These are phyloP conservation scores for Podarcis raffonei DNA, from an alignment of 2,113 vertebrate species.

Conservation along the genomic window DNA sequence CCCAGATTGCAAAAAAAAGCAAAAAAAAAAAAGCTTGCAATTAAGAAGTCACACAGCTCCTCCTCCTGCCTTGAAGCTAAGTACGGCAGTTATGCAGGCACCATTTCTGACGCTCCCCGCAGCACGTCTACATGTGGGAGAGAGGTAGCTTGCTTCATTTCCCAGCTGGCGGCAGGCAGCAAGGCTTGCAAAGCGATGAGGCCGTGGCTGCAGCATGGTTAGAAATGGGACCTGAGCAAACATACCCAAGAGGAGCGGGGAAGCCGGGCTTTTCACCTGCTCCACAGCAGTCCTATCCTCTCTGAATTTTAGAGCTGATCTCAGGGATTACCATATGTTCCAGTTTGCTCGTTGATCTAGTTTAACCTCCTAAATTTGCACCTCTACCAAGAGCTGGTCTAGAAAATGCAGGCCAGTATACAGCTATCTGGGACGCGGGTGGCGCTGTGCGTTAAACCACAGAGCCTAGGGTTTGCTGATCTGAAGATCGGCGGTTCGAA, in stretches of 20 bases:
- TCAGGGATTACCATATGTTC: neutral
- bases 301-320: neutral
- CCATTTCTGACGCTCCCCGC: neutral
- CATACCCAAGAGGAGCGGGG: neutral
- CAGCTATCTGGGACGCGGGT: too few relatives aligned
- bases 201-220: neutral
- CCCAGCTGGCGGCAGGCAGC: neutral
- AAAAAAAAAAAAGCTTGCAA: too few relatives aligned
- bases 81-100: neutral
- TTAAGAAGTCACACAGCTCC: neutral
- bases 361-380: too few relatives aligned
- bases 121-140: neutral
- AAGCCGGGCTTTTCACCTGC: neutral
- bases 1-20: neutral
- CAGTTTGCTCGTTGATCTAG: neutral
- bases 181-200: neutral
- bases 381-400: too few relatives aligned
- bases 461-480: too few relatives aligned
- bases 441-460: too few relatives aligned
- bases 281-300: neutral
- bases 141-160: too few relatives aligned
- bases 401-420: too few relatives aligned
- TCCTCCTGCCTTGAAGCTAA: neutral
- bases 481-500: too few relatives aligned
- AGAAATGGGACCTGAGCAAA: neutral